Conservation (phyloP, 2,888 invertebrate species). For the Drosophila rellima region DNA sequence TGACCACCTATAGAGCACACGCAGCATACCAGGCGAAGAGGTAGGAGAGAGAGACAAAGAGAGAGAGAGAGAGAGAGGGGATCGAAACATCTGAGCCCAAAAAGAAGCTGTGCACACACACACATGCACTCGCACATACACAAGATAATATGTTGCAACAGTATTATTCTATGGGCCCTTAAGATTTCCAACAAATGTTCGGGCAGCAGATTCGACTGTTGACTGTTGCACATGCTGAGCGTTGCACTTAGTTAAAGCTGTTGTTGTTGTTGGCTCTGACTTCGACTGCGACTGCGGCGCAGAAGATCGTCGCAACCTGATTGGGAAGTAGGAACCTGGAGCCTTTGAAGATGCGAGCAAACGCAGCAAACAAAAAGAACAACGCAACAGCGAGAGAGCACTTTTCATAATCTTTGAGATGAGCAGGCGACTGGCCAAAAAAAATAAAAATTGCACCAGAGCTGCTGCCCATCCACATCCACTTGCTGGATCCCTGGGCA, state of each 20-base stretch:
- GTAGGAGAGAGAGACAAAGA: no score
- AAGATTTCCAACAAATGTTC: conserved; percentile 46
- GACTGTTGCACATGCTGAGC: conserved; percentile 71
- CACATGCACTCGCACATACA: neutral
- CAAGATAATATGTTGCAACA: conserved; percentile 16
- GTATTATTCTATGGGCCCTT: conserved; percentile 51
- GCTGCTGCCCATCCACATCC: conserved; percentile 19
- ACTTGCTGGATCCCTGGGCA: conserved; percentile 14
- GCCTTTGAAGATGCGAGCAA: conserved; percentile 68
- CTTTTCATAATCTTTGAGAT: conserved; percentile 80
- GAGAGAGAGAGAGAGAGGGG: conserved; percentile 38
- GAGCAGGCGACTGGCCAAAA: conserved; percentile 43
- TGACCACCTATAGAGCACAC: conserved; percentile 82
- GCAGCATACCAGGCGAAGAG: conserved; percentile 65
- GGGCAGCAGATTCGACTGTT: conserved; percentile 8
- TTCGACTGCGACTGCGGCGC: conserved; percentile 30
- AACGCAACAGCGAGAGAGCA: conserved; percentile 52
- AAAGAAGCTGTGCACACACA: conserved; percentile 47
- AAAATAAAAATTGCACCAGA: conserved; percentile 53
- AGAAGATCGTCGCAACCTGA: conserved; percentile 70
- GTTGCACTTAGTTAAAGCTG: conserved; percentile 64
- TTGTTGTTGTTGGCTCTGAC: conserved; percentile 20
- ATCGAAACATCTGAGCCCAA: conserved; percentile 56
- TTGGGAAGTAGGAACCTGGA: conserved; percentile 49
- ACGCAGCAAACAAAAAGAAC: conserved; percentile 57